phyloP scores from a whole-genome alignment of 2,888 invertebrate genomes.

The Halictus ligatus region DNA sequence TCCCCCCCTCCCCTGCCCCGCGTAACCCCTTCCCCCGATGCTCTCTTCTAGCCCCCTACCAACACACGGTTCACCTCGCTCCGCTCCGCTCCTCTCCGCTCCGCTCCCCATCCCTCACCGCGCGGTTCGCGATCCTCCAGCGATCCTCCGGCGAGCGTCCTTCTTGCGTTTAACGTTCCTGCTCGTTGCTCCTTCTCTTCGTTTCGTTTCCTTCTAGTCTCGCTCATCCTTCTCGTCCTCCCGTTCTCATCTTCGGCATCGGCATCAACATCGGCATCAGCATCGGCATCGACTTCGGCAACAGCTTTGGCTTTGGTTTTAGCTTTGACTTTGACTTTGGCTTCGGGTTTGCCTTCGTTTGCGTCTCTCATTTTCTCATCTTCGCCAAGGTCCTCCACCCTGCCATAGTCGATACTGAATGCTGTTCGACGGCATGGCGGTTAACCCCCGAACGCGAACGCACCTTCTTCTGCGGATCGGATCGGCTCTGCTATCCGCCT shows the following conservation, averaged over 20 bases:
- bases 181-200: slow-evolving; percentile 5
- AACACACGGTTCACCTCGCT: slow-evolving; percentile 11
- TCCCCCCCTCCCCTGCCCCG: slow-evolving; percentile 37
- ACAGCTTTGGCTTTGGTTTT: background rate
- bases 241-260: slow-evolving; percentile 1
- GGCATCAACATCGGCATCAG: background rate
- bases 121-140: slow-evolving; percentile 12
- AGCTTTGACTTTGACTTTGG: too few relatives aligned
- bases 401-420: background rate
- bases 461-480: background rate
- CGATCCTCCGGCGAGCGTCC: slow-evolving; percentile 24
- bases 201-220: slow-evolving; percentile 29
- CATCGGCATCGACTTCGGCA: background rate
- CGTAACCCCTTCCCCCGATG: slow-evolving; percentile 25
- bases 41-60: slow-evolving; percentile 53
- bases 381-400: background rate
- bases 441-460: slow-evolving; percentile 24
- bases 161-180: slow-evolving; percentile 39
- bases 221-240: slow-evolving; percentile 2
- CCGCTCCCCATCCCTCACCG: slow-evolving; percentile 19
- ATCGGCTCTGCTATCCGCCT: slow-evolving; percentile 3
- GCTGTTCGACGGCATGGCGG: slow-evolving; percentile 18
- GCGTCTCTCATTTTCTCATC: background rate
- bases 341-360: background rate
- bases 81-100: slow-evolving; percentile 20